Base-by-base conservation (phyloP, 2,888 invertebrate species). In the Cheilosia soror region DNA sequence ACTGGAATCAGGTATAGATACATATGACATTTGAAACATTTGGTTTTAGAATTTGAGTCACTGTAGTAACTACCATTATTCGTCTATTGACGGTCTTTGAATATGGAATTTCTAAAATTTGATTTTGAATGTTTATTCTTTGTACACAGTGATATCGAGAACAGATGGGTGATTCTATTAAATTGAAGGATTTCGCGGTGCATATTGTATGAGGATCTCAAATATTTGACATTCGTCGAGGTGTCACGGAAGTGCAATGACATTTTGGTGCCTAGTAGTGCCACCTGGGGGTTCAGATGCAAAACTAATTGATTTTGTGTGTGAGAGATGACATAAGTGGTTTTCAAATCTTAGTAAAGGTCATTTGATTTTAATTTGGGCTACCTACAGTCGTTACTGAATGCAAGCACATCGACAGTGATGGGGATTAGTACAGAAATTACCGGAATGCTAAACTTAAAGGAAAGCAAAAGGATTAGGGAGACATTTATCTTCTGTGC, bases 51-150 rank as follows among this genome's bases (percentile, higher is more conserved):
- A 77, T 47, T 44, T 33, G 62, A 69, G 62, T 72, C 66, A 66
- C 78, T 72, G 31, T 25, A 63, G 73, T 78, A 73, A 83, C 78
- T 51, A 68, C 75, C 15, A 72, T 65, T 47, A 20, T 29, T 15
- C 13, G n/a, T 20, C 37, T 42, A 15, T 60, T 27, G 40, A 47
- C 11, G n/a, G 13, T 15, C 44, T 44, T 63, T 75, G 60, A 75
- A 80, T 71, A 80, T 71, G 49, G 75, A 55, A 57, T 60, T 75
- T 72, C 72, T 63, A 79, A 72, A 71, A 79, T 71, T 76, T 51
- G 40, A 65, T 84, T 62, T 65, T 75, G 15, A 75, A 80, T 84
- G 75, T 84, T 65, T 80, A 76, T 49, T 71, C 60, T 60, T 69
- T 75, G 62, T 60, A 51, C 33, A 49, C 55, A 69, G 37, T 55